phyloP scores from a whole-genome alignment of 1,140 invertebrate species.

The Anastatus disparis region DNA sequence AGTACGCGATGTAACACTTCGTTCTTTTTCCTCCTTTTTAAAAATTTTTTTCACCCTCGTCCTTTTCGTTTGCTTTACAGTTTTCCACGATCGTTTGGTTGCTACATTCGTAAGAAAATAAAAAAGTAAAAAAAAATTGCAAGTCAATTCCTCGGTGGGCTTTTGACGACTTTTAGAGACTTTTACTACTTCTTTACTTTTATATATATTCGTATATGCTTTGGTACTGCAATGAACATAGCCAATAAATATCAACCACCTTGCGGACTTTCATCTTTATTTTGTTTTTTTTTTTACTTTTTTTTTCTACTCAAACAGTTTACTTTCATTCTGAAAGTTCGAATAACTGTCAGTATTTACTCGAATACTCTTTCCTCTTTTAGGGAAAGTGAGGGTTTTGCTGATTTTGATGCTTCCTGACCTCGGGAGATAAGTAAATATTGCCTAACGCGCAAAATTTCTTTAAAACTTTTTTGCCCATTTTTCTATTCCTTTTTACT shows the following conservation, averaged over 20 bases:
- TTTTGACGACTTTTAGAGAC: too few relatives aligned
- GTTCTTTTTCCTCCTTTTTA: neutral
- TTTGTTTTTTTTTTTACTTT: neutral
- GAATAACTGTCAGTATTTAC: neutral
- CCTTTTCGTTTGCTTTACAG: neutral
- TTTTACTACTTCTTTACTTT: too few relatives aligned
- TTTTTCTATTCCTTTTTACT: too few relatives aligned
- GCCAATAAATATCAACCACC: neutral
- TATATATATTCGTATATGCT: too few relatives aligned
- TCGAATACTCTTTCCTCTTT: neutral
- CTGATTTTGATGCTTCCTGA: neutral
- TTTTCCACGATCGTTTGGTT: too few relatives aligned
- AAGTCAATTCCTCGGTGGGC: conserved; percentile 10
- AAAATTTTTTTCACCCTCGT: neutral
- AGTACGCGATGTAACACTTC: neutral
- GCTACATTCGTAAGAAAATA: too few relatives aligned
- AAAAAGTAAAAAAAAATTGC: neutral
- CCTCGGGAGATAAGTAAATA: neutral
- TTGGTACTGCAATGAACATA: too few relatives aligned
- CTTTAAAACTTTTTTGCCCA: too few relatives aligned
- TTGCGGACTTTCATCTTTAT: neutral
- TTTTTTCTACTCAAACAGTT: neutral
- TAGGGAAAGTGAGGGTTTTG: neutral
- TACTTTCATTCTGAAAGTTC: too few relatives aligned
- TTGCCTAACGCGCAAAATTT: neutral